phyloP scores from a whole-genome alignment of 2,797 vertebrate genomes.

The Apogon talboti region DNA sequence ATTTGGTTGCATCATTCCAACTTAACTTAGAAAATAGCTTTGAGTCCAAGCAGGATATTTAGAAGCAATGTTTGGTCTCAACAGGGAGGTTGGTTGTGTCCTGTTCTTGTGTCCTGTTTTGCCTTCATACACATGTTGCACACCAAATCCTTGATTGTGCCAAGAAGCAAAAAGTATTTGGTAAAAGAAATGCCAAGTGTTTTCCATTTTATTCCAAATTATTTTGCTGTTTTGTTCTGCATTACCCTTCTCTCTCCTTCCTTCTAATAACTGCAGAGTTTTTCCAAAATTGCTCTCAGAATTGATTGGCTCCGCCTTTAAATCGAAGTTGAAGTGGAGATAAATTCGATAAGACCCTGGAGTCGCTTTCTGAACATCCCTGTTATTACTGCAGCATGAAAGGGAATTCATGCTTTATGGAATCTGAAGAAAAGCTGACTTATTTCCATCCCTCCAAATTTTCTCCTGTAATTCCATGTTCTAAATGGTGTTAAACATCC shows the following conservation, averaged over 20 bases:
- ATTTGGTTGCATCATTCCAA: no score
- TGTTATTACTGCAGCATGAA: neutral
- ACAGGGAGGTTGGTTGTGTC: no score
- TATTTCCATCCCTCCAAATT: slow-evolving; percentile 15
- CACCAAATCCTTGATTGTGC: neutral
- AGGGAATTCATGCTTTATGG: neutral
- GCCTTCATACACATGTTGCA: neutral
- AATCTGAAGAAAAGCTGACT: slow-evolving; percentile 1
- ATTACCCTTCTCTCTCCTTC: no score
- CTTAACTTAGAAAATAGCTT: no score
- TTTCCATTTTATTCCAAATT: no score
- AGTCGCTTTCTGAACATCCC: neutral
- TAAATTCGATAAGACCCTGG: neutral
- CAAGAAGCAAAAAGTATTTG: neutral
- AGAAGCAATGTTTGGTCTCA: neutral
- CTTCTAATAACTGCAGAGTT: neutral
- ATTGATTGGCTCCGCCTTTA: neutral
- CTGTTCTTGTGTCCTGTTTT: no score
- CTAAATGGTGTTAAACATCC: neutral
- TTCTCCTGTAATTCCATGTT: neutral
- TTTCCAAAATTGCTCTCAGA: neutral
- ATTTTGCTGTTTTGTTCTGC: neutral
- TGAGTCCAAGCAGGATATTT: no score
- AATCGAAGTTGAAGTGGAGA: neutral
- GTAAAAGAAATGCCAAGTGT: neutral